These are phyloP conservation scores for Thermophis baileyi DNA, from an alignment of 2,113 vertebrate species.

Conservation along the genomic window DNA sequence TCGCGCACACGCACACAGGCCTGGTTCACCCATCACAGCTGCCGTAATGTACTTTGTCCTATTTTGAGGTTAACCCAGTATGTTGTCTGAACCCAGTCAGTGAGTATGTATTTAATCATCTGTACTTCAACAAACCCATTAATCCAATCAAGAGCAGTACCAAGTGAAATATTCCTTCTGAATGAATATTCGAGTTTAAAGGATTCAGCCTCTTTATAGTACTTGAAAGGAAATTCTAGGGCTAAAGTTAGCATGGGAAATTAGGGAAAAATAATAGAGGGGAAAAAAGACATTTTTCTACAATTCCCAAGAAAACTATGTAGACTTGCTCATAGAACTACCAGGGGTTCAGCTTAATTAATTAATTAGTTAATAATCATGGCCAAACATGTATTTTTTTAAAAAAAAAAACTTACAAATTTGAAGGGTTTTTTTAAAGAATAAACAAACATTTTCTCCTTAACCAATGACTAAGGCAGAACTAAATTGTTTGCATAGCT, in stretches of 20 bases:
- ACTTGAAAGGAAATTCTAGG: background rate
- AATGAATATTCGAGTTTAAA: background rate
- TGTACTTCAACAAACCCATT: background rate
- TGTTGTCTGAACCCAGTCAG: background rate
- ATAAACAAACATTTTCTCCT: background rate
- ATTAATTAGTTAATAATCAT: background rate
- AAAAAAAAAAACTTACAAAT: background rate
- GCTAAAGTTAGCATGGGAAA: background rate
- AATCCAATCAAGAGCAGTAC: background rate
- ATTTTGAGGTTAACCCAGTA: background rate
- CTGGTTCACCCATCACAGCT: no score
- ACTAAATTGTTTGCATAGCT: background rate
- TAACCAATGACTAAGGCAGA: background rate
- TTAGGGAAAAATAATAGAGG: background rate
- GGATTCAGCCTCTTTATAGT: background rate
- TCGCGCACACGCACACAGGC: no score
- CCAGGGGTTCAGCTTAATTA: background rate
- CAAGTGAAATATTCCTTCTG: background rate
- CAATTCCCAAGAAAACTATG: background rate
- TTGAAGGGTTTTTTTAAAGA: background rate
- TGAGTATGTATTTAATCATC: background rate
- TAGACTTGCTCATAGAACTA: background rate
- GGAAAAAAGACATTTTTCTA: background rate
- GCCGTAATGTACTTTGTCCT: no score
- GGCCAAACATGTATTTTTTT: background rate